Evolutionary conservation across 2,797 vertebrate species (phyloP), one percentile per base, ranked within the genome.

Genomic region (Ammospiza maritima): DNA sequence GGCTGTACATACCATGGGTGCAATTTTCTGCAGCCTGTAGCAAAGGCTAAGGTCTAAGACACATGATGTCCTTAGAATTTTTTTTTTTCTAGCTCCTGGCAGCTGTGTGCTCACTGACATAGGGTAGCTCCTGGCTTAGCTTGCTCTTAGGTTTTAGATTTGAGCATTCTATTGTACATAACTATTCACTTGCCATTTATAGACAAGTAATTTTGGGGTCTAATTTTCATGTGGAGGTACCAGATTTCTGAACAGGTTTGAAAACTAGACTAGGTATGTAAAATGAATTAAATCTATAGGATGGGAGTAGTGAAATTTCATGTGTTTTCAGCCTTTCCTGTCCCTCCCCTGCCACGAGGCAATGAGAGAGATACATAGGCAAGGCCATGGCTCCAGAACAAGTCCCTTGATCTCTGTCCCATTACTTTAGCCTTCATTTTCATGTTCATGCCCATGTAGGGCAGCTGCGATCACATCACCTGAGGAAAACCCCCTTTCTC

Each of bases 21-120:
- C 32, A 62, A 64, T 64, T 81, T 85, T 74, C 90, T 75, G 34
- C 34, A 82, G 40, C 16, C n/a, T 1, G 2, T 40, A 79, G 21
- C 30, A 89, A 92, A 89, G 23, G 11, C 48, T 60, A 87, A 76
- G 74, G 79, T 82, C 40, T 73, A 85, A 90, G 36, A 73, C 26
- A 81, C 19, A 36, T 0, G 0, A 58, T 51, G 70, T 42, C 32
- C 18, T 87, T 36, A 9, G 38, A 64, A 16, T 34, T 48, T 75
- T 74, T 77, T 82, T 82, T 90, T 54, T 83, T 30, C 16, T 87
- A n/a, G 25, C 21, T 88, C 22, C 38, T 50, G 13, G 19, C 0
- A 0, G 26, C 26, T 70, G 16, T 66, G 38, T 19, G 13, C 16
- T 79, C 67, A 70, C 19, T 58, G 75, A 78, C 7, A 32, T 45